These are phyloP conservation scores for Gambusia holbrooki DNA, from an alignment of 2,113 vertebrate species.

Conservation along the genomic window DNA sequence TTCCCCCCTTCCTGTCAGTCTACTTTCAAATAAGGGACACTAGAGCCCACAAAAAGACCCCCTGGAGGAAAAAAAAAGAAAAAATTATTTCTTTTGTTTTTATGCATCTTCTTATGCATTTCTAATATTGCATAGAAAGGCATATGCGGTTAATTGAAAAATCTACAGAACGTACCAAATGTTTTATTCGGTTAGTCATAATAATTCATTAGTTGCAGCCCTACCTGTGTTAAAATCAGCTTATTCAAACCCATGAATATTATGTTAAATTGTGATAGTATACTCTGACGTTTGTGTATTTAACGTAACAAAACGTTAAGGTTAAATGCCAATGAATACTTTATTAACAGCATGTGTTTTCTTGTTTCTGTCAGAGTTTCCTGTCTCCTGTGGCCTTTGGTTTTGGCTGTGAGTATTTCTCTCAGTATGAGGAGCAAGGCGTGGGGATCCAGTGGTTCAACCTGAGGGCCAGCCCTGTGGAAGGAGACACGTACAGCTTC, in stretches of 20 bases:
- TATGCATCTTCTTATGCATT: too few species aligned
- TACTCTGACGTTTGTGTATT: neutral
- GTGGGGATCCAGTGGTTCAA: constrained; percentile 91
- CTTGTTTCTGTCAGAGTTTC: constrained; percentile 81
- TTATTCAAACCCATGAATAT: neutral
- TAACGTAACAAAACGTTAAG: neutral
- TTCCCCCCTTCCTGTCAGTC: too few species aligned
- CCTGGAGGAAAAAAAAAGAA: too few species aligned
- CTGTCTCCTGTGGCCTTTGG: constrained; percentile 94
- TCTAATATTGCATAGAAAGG: too few species aligned
- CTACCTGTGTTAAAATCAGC: too few species aligned
- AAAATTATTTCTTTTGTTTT: too few species aligned
- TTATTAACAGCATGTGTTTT: neutral
- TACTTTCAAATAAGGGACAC: too few species aligned
- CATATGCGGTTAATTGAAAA: too few species aligned
- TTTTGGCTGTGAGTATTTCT: constrained; percentile 91
- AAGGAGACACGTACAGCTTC: constrained; percentile 86
- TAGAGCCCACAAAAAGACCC: too few species aligned
- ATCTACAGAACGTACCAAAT: too few species aligned
- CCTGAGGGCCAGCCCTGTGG: constrained; percentile 77
- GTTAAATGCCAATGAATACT: neutral
- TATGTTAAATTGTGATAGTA: neutral
- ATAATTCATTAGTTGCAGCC: too few species aligned
- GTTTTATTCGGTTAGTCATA: too few species aligned
- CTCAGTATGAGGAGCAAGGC: constrained; percentile 90